Base-by-base conservation (phyloP, 2,797 vertebrate genomes). In the Clarias platycephalus region DNA sequence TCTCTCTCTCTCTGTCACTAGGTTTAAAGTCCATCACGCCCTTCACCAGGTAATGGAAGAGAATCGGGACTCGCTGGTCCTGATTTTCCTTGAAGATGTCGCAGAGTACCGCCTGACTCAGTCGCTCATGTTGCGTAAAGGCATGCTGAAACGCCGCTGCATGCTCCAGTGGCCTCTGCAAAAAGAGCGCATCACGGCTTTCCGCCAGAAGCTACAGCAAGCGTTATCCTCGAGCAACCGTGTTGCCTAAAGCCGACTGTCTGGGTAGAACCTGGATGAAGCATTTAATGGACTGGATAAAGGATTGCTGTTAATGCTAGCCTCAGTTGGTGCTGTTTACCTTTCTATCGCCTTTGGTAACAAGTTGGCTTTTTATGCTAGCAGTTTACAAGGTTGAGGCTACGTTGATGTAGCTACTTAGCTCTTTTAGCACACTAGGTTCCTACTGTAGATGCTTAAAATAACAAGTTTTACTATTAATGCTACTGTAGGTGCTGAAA, bases 61-160 rank as follows among this genome's bases (percentile, higher is more conserved):
- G 90, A 98, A 95, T 90, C 94, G 96, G 24, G 96, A 99, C 90
- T 97, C 97, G 0, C 96, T 99, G 89, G 93, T 99, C 81, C 78
- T 99, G 91, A 93, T 99, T 84, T 97, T 99, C 90, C 94, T 97
- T 82, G 94, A 98, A 81, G 95, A 98, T 24, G 96, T 99, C 49
- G 95, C 96, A 13, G 98, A 99, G 91, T 96, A 97, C 91, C 97
- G 92, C 88, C 86, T 99, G 71, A 96, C 95, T 67, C 94, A 91
- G 0, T 92, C 95, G 1, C 95, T 99, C 86, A 94, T 94, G 80
- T 92, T 99, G 66, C 94, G 97, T 89, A 95, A 96, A 92, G 97
- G 96, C 87, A 99, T 99, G 97, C 93, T 99, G 89, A 96, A 94
- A 31, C 92, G 94, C 15, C 90, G 84, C 53, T 99, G 97, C 89